A percentile compares a stretch with the other conserved stretches of the same genome.
These are phyloP conservation scores for Petrolisthes manimaculis DNA, from an alignment of 2,888 invertebrate species.

Conservation along the genomic window DNA sequence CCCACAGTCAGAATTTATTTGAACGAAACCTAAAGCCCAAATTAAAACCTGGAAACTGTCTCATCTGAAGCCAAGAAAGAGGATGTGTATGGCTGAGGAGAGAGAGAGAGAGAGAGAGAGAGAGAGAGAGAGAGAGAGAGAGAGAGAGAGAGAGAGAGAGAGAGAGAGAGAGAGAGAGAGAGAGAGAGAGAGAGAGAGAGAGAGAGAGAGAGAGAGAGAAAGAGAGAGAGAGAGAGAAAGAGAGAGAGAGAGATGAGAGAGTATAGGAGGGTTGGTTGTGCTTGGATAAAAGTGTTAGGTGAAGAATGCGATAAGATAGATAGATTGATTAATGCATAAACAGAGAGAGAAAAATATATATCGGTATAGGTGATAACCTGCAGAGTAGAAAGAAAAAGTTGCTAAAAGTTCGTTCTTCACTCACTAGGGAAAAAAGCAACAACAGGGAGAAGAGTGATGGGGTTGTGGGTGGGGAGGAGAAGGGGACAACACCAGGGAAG, in stretches of 20 bases:
- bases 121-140: neutral
- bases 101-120: neutral
- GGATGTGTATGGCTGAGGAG: neutral
- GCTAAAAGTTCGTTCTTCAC: neutral
- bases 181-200: neutral
- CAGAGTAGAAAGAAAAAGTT: no score
- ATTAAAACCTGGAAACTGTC: neutral
- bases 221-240: neutral
- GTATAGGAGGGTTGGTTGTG: neutral
- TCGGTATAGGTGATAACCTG: neutral
- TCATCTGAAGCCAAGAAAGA: neutral
- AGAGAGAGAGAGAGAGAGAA: neutral
- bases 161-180: neutral
- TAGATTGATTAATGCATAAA: neutral
- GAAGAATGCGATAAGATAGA: neutral
- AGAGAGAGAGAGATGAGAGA: neutral
- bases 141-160: no score
- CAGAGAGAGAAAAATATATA: slow-evolving; percentile 6
- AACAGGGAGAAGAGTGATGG: neutral
- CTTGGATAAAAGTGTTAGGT: neutral
- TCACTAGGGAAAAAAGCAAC: neutral
- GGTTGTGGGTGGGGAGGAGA: neutral
- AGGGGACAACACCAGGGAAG: neutral
- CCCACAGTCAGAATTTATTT: no score
- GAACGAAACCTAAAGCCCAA: neutral